Evolutionary conservation across 2,113 vertebrate species (phyloP).

Genomic region (Saccopteryx bilineata): DNA sequence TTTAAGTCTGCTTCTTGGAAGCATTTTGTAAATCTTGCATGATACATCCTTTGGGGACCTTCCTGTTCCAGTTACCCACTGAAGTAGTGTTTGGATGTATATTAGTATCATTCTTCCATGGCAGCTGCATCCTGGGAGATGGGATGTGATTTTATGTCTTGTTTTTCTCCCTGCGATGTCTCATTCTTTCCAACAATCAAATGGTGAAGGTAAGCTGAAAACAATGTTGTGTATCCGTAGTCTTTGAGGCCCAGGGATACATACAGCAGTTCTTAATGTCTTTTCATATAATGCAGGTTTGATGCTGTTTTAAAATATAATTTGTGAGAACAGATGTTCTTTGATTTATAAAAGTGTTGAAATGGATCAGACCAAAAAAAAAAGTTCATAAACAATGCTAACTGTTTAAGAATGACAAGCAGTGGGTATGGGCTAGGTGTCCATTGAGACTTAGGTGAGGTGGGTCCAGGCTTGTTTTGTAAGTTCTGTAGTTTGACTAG

Average conservation of each 20-base stretch:
- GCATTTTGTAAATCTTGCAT: not conserved
- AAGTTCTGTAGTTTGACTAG: slow-evolving; percentile 35
- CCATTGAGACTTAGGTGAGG: not conserved
- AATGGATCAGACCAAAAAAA: not conserved
- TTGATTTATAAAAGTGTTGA: slow-evolving; percentile 40
- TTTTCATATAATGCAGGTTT: not conserved
- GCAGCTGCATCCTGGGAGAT: not conserved
- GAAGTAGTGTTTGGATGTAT: not conserved
- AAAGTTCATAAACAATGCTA: not conserved
- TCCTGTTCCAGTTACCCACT: not conserved
- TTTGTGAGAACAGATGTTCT: slow-evolving; percentile 24
- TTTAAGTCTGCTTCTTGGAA: not conserved
- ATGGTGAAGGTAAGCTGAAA: not conserved
- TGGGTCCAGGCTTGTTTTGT: slow-evolving; percentile 48
- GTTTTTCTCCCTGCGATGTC: not conserved
- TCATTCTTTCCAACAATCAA: slow-evolving; percentile 1
- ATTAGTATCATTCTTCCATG: not conserved
- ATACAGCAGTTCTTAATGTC: not conserved
- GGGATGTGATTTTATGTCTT: not conserved
- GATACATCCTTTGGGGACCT: not conserved
- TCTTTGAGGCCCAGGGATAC: slow-evolving; percentile 1
- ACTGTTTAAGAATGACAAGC: not conserved
- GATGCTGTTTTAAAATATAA: slow-evolving; percentile 50
- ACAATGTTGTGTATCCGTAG: not conserved
- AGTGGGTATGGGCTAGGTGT: not conserved